These are phyloP conservation scores for Leptura quadrifasciata DNA, from an alignment of 2,888 invertebrate genomes.

Conservation along the genomic window DNA sequence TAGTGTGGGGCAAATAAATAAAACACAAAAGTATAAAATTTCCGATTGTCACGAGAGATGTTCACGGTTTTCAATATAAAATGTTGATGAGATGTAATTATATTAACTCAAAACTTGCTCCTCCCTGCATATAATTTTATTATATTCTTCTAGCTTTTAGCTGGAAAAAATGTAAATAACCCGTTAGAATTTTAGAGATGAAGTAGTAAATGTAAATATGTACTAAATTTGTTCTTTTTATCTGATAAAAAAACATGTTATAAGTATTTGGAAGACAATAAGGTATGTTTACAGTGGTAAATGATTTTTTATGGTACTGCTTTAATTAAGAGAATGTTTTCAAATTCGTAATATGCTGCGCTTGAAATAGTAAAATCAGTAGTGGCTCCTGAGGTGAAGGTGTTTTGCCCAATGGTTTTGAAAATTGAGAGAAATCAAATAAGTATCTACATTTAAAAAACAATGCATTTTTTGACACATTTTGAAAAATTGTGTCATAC, in stretches of 20 bases:
- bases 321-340: conserved; percentile 8
- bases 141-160: conserved; percentile 9
- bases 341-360: not conserved
- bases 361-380: not conserved
- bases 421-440: too few relatives aligned
- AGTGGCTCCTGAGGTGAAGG: not conserved
- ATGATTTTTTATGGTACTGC: conserved; percentile 40
- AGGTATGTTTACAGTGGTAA: conserved; percentile 52
- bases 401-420: not conserved
- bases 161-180: conserved; percentile 48
- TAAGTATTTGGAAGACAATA: conserved; percentile 67
- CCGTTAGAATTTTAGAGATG: conserved; percentile 42
- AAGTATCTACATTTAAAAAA: too few relatives aligned
- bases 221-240: conserved; percentile 54
- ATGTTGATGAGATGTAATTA: not conserved
- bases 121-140: not conserved
- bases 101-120: not conserved
- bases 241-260: conserved; percentile 55
- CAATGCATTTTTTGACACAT: too few relatives aligned
- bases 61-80: not conserved
- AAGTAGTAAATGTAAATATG: conserved; percentile 58
- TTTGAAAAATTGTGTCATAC: too few relatives aligned
- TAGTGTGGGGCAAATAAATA: too few relatives aligned
- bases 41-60: not conserved
- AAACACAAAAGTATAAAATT: too few relatives aligned